phyloP scores from a whole-genome alignment of 2,797 vertebrate genomes.

The Microchirus variegatus region DNA sequence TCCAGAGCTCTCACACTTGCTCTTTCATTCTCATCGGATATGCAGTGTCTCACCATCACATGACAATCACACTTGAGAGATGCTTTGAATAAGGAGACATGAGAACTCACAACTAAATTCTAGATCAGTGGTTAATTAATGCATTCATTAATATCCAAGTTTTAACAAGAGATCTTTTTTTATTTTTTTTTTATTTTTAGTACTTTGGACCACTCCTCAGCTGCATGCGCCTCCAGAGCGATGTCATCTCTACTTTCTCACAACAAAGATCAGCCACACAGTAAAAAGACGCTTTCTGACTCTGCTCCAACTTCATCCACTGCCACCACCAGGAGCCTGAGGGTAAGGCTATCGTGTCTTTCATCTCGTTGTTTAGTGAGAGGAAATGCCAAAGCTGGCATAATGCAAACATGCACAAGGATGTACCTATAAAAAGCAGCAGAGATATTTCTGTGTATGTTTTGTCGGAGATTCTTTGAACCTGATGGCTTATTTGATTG shows the following conservation, averaged over 20 bases:
- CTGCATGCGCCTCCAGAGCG: slow-evolving; percentile 53
- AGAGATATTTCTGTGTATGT: slow-evolving; percentile 17
- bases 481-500: no score
- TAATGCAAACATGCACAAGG: slow-evolving; percentile 28
- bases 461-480: not conserved
- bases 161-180: not conserved
- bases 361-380: slow-evolving; percentile 33
- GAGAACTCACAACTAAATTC: slow-evolving; percentile 11
- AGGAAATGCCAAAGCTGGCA: slow-evolving; percentile 57
- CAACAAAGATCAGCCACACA: slow-evolving; percentile 84
- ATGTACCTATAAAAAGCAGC: slow-evolving; percentile 12
- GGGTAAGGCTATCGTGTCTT: slow-evolving; percentile 79
- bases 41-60: slow-evolving; percentile 52
- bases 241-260: slow-evolving; percentile 89
- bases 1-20: slow-evolving; percentile 59
- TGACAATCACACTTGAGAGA: slow-evolving; percentile 32
- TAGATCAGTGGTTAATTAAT: not conserved
- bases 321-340: slow-evolving; percentile 84
- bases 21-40: slow-evolving; percentile 61
- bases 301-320: slow-evolving; percentile 85
- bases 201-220: slow-evolving; percentile 21
- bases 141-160: not conserved
- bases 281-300: slow-evolving; percentile 86
- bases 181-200: not conserved
- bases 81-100: slow-evolving; percentile 15